Evolutionary conservation across 2,113 vertebrate genomes (phyloP), one percentile per base, ranked within the genome.

Genomic region (Grus americana): DNA sequence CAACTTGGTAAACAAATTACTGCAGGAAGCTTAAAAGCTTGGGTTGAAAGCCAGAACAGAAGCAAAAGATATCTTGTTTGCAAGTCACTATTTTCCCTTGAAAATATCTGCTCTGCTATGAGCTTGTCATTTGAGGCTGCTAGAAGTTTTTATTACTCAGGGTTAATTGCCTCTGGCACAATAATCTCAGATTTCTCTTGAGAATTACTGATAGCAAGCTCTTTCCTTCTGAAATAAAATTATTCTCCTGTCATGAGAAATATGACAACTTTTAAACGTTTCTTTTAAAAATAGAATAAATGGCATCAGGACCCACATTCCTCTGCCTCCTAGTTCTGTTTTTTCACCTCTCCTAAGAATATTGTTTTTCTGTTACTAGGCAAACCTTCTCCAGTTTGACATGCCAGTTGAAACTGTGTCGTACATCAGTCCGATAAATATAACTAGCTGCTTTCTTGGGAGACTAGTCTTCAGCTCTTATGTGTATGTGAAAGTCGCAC

Each of bases 111-210:
- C 38, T 87, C 29, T 67, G 94, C 91, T 95, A 94, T 75, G 86
- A 71, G 68, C 72, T 91, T 94, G 88, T 70, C 63, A 80, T 58
- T 86, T 97, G 84, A 90, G 79, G 74, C 94, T 94, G 83, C 93
- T 96, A 58, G 93, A 96, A 94, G 91, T 97, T 97, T 87, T 90
- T 95, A 84, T 97, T 97, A 95, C 93, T 96, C 68, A 85, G 91
- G 82, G 91, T 97, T 98, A 97, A 98, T 97, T 98, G 94, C 94
- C 81, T 97, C 82, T 96, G 94, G 95, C 92, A 95, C 86, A 87
- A 79, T 66, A 80, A 96, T 95, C 91, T 92, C 89, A 88, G 81
- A 93, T 97, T 97, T 96, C 82, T 95, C 79, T 66, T 55, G 92
- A 95, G 89, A 62, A 91, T 92, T 91, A 82, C 91, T 90, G 71